Evolutionary conservation across 92 coral and sea anemone genomes (phyloP).

Genomic region (Heteractis magnifica): DNA sequence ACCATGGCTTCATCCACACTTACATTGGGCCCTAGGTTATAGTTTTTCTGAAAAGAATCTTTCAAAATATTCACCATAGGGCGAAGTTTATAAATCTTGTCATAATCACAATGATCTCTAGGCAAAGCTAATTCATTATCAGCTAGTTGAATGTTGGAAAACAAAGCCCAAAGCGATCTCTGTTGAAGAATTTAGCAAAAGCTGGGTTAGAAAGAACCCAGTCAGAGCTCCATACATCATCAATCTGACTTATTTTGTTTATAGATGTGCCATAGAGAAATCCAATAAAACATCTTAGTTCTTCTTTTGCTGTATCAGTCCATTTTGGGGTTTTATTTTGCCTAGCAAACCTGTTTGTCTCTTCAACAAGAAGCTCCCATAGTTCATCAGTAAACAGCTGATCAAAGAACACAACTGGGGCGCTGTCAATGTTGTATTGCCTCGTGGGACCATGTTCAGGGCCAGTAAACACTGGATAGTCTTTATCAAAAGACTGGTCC

Average conservation of each 20-base stretch:
- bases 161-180: conserved; percentile 25
- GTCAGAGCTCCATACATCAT: conserved; percentile 40
- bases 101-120: conserved; percentile 4
- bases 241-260: conserved; percentile 9
- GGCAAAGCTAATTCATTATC: conserved; percentile 7
- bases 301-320: conserved; percentile 25
- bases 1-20: too few relatives aligned
- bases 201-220: conserved; percentile 36
- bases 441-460: conserved; percentile 31
- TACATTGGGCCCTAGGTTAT: too few relatives aligned
- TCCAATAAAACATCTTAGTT: conserved; percentile 35
- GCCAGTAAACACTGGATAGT: conserved; percentile 5
- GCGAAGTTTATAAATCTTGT: conserved; percentile 17
- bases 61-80: conserved; percentile 15
- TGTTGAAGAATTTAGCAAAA: conserved; percentile 1
- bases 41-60: conserved; percentile 19
- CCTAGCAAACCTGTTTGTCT: conserved; percentile 26
- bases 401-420: conserved; percentile 17
- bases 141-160: conserved; percentile 12
- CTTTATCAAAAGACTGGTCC: too few relatives aligned
- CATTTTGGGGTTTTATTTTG: conserved; percentile 19
- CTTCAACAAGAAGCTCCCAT: conserved; percentile 30
- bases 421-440: conserved; percentile 6
- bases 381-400: conserved; percentile 33
- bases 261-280: conserved; percentile 36